Base-by-base conservation (phyloP, 2,113 vertebrate genomes). In the Platichthys stellatus region DNA sequence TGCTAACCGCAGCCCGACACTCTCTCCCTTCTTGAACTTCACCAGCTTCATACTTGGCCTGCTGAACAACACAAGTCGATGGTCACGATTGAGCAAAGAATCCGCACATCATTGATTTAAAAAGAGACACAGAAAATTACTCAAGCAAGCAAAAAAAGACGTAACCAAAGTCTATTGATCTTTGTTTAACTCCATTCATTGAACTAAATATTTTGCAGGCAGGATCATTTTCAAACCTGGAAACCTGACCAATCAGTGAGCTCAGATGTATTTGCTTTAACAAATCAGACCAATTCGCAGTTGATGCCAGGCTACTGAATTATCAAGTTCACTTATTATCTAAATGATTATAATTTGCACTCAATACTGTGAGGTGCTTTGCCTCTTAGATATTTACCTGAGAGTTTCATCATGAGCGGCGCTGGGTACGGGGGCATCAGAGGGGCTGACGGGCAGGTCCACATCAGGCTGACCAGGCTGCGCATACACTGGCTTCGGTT, bases 31-130 rank as follows among this genome's bases (percentile, higher is more conserved):
- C 92, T 95, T 96, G 92, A 99, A 99, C 92, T 99, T 99, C 43
- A 99, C 97, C 89, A 99, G 94, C 91, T 99, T 99, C 97, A 99
- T 99, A 92, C 97, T 99, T 43, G 98, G 98, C 91, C 98, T 99
- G 90, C 6, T 76, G 51, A 26, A n/a, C 23, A 71, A 89, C 40
- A 80, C 11, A 76, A 49, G 38, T 40, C 43, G 38, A 82, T 5
- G 72, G 35, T 60, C 15, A 7, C 4, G 66, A 57, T 28, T 23
- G 63, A 64, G 35, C 4, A 45, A 74, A 65, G 63, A 51, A 43
- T 8, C 13, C 9, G 28, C 17, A 69, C 77, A 62, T 23, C 45
- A 20, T 43, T 3, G 14, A 58, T 69, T 74, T 71, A 78, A 76
- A 73, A 76, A 51, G 74, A 63, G 67, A 73, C 51, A 56, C 31